phyloP scores from a whole-genome alignment of 2,888 invertebrate genomes.

The Conistra vaccinii region DNA sequence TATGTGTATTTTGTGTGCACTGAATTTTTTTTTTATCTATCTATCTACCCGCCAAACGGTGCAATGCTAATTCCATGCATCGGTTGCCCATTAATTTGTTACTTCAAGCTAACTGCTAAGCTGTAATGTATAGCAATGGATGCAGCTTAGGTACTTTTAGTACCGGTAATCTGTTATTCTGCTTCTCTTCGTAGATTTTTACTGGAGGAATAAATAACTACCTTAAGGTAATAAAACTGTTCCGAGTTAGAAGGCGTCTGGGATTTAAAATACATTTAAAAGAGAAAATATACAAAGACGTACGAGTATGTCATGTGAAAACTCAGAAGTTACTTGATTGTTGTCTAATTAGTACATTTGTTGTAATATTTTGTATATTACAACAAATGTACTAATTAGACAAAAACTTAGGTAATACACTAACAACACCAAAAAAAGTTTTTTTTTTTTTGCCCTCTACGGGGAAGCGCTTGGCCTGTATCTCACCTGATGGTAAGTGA shows the following conservation, averaged over 20 bases:
- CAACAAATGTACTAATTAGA: too few relatives aligned
- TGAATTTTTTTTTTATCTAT: too few relatives aligned
- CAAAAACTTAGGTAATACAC: too few relatives aligned
- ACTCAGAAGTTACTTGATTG: background rate
- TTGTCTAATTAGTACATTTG: too few relatives aligned
- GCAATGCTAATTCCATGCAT: conserved; percentile 36
- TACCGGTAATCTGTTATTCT: conserved; percentile 24
- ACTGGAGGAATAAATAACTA: conserved; percentile 7
- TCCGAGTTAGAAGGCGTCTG: background rate
- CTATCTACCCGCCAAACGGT: conserved; percentile 3
- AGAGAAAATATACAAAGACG: background rate
- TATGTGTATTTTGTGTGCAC: too few relatives aligned
- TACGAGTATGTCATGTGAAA: background rate
- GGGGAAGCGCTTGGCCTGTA: too few relatives aligned
- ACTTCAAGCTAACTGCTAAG: conserved; percentile 7
- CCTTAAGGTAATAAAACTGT: background rate
- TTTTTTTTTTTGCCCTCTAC: too few relatives aligned
- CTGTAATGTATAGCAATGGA: conserved; percentile 13
- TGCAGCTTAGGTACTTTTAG: conserved; percentile 2
- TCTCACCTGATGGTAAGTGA: too few relatives aligned
- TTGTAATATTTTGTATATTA: too few relatives aligned
- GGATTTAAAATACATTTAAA: background rate
- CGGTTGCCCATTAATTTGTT: conserved; percentile 19
- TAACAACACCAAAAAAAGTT: too few relatives aligned
- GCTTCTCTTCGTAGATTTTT: background rate